These are phyloP conservation scores for Ctenomys sociabilis DNA, from an alignment of 2,113 vertebrate genomes.

Conservation along the genomic window DNA sequence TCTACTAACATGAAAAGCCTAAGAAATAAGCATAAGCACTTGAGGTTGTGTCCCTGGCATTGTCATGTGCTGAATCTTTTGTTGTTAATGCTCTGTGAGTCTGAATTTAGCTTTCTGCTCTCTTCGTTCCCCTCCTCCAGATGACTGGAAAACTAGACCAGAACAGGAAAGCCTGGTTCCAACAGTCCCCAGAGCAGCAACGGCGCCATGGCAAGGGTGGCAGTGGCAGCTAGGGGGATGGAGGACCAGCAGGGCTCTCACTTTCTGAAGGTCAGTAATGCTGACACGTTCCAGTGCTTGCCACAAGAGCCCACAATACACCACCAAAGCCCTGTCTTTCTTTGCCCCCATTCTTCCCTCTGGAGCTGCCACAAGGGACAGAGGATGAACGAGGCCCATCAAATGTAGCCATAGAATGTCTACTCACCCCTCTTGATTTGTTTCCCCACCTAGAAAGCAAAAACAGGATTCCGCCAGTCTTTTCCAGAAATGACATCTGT, in stretches of 20 bases:
- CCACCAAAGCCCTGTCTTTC: not conserved
- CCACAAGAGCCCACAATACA: not conserved
- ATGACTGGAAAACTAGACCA: not conserved
- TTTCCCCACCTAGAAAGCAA: not conserved
- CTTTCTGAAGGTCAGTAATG: not conserved
- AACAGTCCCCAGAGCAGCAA: not conserved
- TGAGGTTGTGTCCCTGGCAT: rapidly evolving
- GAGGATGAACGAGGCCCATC: not conserved
- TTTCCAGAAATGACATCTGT: not conserved
- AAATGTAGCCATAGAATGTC: rapidly evolving
- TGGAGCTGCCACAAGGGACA: not conserved
- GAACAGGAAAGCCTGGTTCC: not conserved
- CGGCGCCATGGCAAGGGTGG: not conserved
- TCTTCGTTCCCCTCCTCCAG: not conserved
- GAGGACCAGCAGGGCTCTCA: not conserved
- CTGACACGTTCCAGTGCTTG: not conserved
- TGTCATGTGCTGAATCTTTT: not conserved
- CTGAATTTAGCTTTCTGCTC: not conserved
- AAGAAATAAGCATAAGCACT: not conserved
- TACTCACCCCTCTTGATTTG: not conserved
- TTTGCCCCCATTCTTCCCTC: not conserved
- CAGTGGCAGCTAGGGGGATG: not conserved
- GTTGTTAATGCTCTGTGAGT: not conserved
- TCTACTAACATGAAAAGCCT: not conserved
- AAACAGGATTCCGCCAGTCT: not conserved